Percentiles rank a stretch among this genome's conserved stretches.
These are phyloP conservation scores for Synanthedon formicaeformis DNA, from an alignment of 2,888 invertebrate genomes.

Conservation along the genomic window DNA sequence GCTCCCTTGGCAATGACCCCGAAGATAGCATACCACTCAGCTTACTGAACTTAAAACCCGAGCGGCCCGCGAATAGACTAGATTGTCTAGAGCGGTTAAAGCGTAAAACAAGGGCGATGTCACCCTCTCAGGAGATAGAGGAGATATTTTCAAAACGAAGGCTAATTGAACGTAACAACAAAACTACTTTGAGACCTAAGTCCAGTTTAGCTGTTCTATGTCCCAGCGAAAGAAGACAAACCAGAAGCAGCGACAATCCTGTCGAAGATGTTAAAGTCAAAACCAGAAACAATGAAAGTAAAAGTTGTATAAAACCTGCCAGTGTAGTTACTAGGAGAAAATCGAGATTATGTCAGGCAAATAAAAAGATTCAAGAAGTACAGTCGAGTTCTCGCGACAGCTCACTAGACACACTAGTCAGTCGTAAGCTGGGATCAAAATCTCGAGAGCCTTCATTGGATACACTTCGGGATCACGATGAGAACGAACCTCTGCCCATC, in stretches of 20 bases:
- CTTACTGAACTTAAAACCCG: slow-evolving; percentile 53
- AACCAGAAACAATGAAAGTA: slow-evolving; percentile 32
- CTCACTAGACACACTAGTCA: slow-evolving; percentile 52
- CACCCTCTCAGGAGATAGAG: slow-evolving; percentile 72
- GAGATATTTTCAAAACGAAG: slow-evolving; percentile 61
- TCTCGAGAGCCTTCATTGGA: slow-evolving; percentile 59
- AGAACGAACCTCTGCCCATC: slow-evolving; percentile 71
- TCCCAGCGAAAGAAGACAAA: slow-evolving; percentile 49
- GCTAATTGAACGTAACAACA: slow-evolving; percentile 40
- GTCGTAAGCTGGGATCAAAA: slow-evolving; percentile 40
- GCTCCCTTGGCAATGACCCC: slow-evolving; percentile 63
- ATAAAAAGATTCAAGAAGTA: slow-evolving; percentile 43
- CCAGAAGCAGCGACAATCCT: slow-evolving; percentile 49
- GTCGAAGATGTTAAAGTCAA: slow-evolving; percentile 39
- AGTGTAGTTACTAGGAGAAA: slow-evolving; percentile 46
- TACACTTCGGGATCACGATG: slow-evolving; percentile 51
- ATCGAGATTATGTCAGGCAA: slow-evolving; percentile 49
- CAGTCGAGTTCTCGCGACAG: slow-evolving; percentile 62
- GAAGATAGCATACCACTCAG: slow-evolving; percentile 72
- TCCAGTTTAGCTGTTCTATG: slow-evolving; percentile 57
- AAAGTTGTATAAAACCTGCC: slow-evolving; percentile 34
- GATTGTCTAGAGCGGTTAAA: slow-evolving; percentile 60
- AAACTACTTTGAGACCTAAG: slow-evolving; percentile 49
- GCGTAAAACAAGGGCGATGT: slow-evolving; percentile 68
- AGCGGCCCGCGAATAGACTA: slow-evolving; percentile 34